These are phyloP conservation scores for Drosophila lutescens DNA, from an alignment of 2,888 invertebrate species.

Conservation along the genomic window DNA sequence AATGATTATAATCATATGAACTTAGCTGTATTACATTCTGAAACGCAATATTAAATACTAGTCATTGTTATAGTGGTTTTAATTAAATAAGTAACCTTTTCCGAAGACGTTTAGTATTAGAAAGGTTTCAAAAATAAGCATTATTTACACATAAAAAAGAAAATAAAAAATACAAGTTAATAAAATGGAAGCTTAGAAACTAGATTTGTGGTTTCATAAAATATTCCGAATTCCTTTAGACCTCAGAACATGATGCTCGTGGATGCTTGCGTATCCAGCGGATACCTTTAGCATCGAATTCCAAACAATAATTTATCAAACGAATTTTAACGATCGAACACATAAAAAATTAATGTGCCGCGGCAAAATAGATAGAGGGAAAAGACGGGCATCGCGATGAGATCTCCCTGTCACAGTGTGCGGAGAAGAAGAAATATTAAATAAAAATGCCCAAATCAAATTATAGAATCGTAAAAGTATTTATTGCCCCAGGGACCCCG, in stretches of 20 bases:
- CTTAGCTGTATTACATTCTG: too few species aligned
- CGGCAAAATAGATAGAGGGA: conserved; percentile 23
- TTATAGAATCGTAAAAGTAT: conserved; percentile 83
- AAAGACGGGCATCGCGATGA: conserved; percentile 14
- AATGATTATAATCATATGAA: too few species aligned
- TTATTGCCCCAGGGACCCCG: conserved; percentile 67
- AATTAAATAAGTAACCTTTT: too few species aligned
- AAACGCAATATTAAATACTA: too few species aligned
- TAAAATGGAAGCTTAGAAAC: not conserved
- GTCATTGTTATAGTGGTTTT: too few species aligned
- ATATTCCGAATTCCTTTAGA: conserved; percentile 6
- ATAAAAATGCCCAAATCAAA: conserved; percentile 81
- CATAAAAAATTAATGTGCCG: conserved; percentile 75
- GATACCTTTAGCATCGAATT: conserved; percentile 49
- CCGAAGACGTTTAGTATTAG: too few species aligned
- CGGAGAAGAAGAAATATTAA: conserved; percentile 63
- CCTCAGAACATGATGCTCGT: not conserved
- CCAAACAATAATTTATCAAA: conserved; percentile 82
- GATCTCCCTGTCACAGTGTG: conserved; percentile 25
- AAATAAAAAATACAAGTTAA: not conserved
- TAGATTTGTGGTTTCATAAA: conserved; percentile 10
- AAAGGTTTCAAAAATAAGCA: too few species aligned
- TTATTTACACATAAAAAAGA: not conserved
- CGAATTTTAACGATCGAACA: conserved; percentile 71
- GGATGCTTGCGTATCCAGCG: conserved; percentile 21